These are phyloP conservation scores for Urocolius indicus DNA, from an alignment of 2,113 vertebrate species.

Conservation along the genomic window DNA sequence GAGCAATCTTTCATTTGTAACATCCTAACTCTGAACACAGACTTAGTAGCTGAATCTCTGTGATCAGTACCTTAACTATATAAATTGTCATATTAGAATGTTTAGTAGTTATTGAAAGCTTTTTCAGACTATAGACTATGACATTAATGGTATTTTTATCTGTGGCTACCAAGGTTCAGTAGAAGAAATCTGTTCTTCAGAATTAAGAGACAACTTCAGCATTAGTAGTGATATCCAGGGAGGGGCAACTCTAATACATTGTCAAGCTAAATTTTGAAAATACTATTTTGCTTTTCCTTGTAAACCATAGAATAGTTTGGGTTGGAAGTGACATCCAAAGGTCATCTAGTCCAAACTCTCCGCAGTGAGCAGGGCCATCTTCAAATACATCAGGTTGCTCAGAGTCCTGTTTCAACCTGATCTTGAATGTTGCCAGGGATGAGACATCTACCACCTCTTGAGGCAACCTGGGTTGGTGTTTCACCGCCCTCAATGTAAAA, in stretches of 20 bases:
- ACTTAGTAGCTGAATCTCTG: background rate
- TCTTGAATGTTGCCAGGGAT: background rate
- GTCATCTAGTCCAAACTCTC: background rate
- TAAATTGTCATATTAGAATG: background rate
- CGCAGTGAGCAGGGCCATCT: background rate
- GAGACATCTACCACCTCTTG: background rate
- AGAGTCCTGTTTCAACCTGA: background rate
- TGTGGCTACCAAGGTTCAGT: background rate
- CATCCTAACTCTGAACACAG: background rate
- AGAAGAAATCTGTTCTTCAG: background rate
- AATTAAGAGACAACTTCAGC: background rate
- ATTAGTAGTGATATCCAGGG: background rate
- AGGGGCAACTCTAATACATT: background rate
- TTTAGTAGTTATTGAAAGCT: background rate
- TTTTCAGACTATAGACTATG: background rate
- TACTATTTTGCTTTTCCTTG: background rate
- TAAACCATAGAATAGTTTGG: background rate
- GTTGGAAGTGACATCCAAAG: background rate
- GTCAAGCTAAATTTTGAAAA: background rate
- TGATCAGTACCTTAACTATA: background rate
- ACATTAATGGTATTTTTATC: background rate
- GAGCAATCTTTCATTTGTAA: background rate
- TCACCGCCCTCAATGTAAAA: background rate
- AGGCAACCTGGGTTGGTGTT: background rate
- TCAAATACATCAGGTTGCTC: background rate